phyloP scores from a whole-genome alignment of 2,888 invertebrate genomes.

The Epistrophe grossulariae region DNA sequence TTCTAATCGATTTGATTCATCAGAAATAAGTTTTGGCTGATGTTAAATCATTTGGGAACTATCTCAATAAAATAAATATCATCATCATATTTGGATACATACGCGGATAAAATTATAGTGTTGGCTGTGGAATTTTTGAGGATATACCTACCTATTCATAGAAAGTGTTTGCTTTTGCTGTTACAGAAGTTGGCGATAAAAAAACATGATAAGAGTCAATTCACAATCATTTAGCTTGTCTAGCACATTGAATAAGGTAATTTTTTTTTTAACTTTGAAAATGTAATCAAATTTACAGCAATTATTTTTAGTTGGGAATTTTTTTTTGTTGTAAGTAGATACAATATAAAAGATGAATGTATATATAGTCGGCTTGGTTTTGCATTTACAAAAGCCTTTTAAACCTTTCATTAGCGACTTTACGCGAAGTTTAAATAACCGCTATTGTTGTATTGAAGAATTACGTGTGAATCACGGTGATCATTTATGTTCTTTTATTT shows the following conservation, averaged over 20 bases:
- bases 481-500: slow-evolving; percentile 19
- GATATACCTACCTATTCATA: slow-evolving; percentile 10
- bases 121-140: slow-evolving; percentile 40
- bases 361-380: not conserved
- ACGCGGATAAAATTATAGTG: not conserved
- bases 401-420: slow-evolving; percentile 56
- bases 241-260: slow-evolving; percentile 78
- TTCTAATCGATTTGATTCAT: slow-evolving; percentile 64
- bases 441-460: slow-evolving; percentile 45
- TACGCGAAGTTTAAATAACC: slow-evolving; percentile 50
- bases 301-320: not conserved
- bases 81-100: slow-evolving; percentile 47
- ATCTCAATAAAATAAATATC: slow-evolving; percentile 6
- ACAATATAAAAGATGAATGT: not conserved
- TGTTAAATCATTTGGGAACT: slow-evolving; percentile 21
- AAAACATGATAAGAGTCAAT: slow-evolving; percentile 78
- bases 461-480: slow-evolving; percentile 23
- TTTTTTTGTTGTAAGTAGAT: slow-evolving; percentile 7
- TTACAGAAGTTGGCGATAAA: slow-evolving; percentile 41
- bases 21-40: slow-evolving; percentile 43
- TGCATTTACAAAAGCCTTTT: slow-evolving; percentile 48
- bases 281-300: slow-evolving; percentile 24
- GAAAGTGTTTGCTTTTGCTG: slow-evolving; percentile 34
- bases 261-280: slow-evolving; percentile 36
- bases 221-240: slow-evolving; percentile 78